Base-by-base conservation (phyloP, 2,888 invertebrate species). In the Cephalotes varians region DNA sequence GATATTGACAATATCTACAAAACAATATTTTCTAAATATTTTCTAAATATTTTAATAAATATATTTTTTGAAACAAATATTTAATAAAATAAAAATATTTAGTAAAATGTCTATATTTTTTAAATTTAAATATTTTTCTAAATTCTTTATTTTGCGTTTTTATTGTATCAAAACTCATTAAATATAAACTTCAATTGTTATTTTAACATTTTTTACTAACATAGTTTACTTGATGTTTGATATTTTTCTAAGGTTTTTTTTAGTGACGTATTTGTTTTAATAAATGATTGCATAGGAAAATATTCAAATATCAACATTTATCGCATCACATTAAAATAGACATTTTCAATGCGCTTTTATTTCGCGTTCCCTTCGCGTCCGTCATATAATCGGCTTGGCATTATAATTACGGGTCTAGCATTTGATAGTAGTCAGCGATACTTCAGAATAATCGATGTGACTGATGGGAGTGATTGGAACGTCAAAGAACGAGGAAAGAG, bases 401-500 rank as follows among this genome's bases (percentile, higher is more conserved):
- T 71, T 77, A 71, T 44, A 69, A 79, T 77, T 71, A 71, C 71
- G 31, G 71, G 7, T 49, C 49, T 62, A 60, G 18, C 44, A 58
- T 71, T 71, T 28, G 71, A 79, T 58, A 79, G 44, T 56, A 79
- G 77, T 56, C 56, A 71, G 71, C 44, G 44, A 79, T 79, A 79
- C 56, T 79, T 67, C 40, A 44, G 44, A 56, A 71, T 56, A 71
- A 25, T 56, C 40, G 71, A 77, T 56, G 18, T 58, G 71, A 79
- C 44, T 79, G 77, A 71, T 56, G 25, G 71, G 56, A 71, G 72
- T 56, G 77, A 79, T 58, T 71, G 77, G 71, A 4, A 71, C 34
- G 77, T 79, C 77, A 79, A 79, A 79, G 71, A 56, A 44, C 44
- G 56, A 69, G 77, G 21, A 67, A 77, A 71, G 72, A 34, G 21